Base-by-base conservation (phyloP, 2,113 vertebrate genomes). In the Aplodontia rufa region DNA sequence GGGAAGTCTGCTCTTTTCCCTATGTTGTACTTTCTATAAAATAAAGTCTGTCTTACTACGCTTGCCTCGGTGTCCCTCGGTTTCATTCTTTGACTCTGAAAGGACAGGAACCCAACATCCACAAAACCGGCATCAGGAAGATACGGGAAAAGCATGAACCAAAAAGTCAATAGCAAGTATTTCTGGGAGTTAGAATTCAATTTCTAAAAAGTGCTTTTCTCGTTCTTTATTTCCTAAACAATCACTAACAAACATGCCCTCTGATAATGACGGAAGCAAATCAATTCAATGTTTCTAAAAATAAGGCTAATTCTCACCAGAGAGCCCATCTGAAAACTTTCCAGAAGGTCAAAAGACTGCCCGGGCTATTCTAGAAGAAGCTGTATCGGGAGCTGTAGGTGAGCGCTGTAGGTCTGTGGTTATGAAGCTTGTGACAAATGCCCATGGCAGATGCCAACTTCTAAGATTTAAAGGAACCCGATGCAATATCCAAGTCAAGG, bases 261-360 rank as follows among this genome's bases (percentile, higher is more conserved):
- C 53, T 22, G 66, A 5, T 37, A 53, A 68, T 51, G 69, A 89
- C 68, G 30, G 49, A 90, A 82, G 82, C 74, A 95, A 62, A 84
- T 87, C 68, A 78, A 91, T 91, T 85, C 26, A 71, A 1, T 35
- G 55, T 90, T 82, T 82, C 64, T 91, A 80, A 94, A 93, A 96
- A 88, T 89, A 96, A 91, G 58, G 28, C 13, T 45, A 87, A 76
- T 35, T 93, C 28, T 81, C 55, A 86, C 6, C 17, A 81, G 42
- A 72, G 19, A 64, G 37, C 5, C 22, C 42, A 47, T 42, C 17
- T 51, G 69, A 58, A 69, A 47, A n/a, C 13, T 82, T 40, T 64
- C 5, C 6, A 80, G 51, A 40, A 9, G 26, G 45, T 16, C 10
- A 66, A 76, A 93, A 85, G n/a, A 42, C 1, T 30, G 8, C 14